phyloP scores from a whole-genome alignment of 2,888 invertebrate species.

The Temnothorax rugatulus region DNA sequence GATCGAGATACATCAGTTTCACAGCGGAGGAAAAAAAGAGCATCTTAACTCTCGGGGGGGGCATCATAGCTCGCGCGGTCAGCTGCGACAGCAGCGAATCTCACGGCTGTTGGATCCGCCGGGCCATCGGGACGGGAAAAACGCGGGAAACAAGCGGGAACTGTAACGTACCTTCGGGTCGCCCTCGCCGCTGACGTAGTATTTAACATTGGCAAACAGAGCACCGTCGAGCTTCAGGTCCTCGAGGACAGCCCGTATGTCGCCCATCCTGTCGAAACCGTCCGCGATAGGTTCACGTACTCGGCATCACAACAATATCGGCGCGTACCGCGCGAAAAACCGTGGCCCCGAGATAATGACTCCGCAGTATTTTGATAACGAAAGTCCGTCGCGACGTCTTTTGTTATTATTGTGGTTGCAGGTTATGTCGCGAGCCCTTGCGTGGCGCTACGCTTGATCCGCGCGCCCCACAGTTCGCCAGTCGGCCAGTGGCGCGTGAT shows the following conservation, averaged over 20 bases:
- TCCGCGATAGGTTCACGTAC: constrained; percentile 41
- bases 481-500: not conserved
- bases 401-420: constrained; percentile 83
- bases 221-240: constrained; percentile 87
- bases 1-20: not conserved
- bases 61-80: not conserved
- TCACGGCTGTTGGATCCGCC: not conserved
- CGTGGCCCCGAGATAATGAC: constrained; percentile 57
- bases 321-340: constrained; percentile 40
- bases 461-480: not conserved
- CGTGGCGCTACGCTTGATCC: constrained; percentile 24
- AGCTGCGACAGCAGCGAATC: not conserved
- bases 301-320: constrained; percentile 70
- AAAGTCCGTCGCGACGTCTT: constrained; percentile 81
- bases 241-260: constrained; percentile 86
- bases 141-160: constrained; percentile 68
- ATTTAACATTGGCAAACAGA: constrained; percentile 94
- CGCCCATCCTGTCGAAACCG: constrained; percentile 83
- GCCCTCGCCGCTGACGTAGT: constrained; percentile 92
- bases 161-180: constrained; percentile 82
- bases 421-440: constrained; percentile 76
- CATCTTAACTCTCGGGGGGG: not conserved
- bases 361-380: constrained; percentile 77
- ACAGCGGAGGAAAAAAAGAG: not conserved
- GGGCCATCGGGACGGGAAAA: constrained; percentile 70